A percentile compares a stretch with the other conserved stretches of the same genome.
phyloP scores from a whole-genome alignment of 92 coral and sea anemone species.

The Hydrozoanthus gracilis region DNA sequence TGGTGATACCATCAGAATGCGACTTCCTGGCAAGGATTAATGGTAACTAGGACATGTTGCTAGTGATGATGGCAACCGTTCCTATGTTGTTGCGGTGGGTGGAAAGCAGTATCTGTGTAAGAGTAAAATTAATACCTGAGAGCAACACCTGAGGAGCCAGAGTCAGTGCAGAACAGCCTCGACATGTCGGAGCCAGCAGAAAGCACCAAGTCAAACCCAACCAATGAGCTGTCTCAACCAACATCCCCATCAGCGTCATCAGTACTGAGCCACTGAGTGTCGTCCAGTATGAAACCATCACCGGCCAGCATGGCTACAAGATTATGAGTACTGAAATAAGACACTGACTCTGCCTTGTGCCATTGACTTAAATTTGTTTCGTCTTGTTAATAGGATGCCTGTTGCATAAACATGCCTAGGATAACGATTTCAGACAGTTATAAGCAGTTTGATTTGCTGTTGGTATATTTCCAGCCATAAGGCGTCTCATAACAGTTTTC shows the following conservation, averaged over 20 bases:
- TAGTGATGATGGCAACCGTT: constrained; percentile 43
- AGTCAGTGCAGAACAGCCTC: not conserved
- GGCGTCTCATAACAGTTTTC: too few relatives aligned
- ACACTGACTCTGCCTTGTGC: not conserved
- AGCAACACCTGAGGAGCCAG: constrained; percentile 36
- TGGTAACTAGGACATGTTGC: constrained; percentile 49
- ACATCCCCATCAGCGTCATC: constrained; percentile 23
- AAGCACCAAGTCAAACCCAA: constrained; percentile 8
- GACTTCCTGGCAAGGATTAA: constrained; percentile 33
- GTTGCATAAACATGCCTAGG: too few relatives aligned
- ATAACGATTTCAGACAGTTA: too few relatives aligned
- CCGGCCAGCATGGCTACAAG: constrained; percentile 44
- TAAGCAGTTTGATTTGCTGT: too few relatives aligned
- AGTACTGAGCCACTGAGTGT: constrained; percentile 24
- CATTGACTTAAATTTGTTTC: not conserved
- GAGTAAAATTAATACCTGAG: constrained; percentile 15
- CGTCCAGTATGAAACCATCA: constrained; percentile 44
- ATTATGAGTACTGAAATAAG: constrained; percentile 44
- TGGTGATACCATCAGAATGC: constrained; percentile 52
- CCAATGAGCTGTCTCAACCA: constrained; percentile 30
- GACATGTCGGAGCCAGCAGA: constrained; percentile 7
- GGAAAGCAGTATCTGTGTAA: constrained; percentile 37
- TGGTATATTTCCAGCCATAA: too few relatives aligned
- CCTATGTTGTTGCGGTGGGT: constrained; percentile 29
- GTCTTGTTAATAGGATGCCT: not conserved